A percentile compares a stretch with the other conserved stretches of the same genome.
Evolutionary conservation across 2,113 vertebrate species (phyloP).

Genomic region (Eira barbara): DNA sequence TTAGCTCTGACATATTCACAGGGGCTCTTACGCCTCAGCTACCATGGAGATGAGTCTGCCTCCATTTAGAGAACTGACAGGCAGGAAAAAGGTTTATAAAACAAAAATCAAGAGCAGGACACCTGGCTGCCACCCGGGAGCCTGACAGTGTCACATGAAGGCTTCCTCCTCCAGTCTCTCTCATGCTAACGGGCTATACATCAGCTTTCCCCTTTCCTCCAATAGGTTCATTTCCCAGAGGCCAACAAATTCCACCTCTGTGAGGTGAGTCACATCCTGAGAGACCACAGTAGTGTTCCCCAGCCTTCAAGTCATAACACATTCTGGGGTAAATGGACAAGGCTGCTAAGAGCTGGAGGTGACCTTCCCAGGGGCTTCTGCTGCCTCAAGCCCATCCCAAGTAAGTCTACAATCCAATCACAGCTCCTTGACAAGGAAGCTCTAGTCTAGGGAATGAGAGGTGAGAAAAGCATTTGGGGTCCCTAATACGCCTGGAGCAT

Average conservation of each 20-base stretch:
- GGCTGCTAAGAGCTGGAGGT: neutral
- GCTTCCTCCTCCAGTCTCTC: neutral
- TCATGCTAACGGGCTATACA: neutral
- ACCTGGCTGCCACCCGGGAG: neutral
- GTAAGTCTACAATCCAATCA: neutral
- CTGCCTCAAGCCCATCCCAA: neutral
- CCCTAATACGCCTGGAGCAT: neutral
- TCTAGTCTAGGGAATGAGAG: neutral
- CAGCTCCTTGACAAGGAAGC: neutral
- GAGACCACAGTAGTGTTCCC: neutral
- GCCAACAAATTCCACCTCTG: neutral
- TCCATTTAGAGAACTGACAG: constrained; percentile 65
- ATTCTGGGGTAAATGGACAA: fast-evolving
- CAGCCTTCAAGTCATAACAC: neutral
- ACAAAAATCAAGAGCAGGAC: constrained; percentile 71
- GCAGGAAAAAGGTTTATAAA: constrained; percentile 57
- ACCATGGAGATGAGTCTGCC: constrained; percentile 27
- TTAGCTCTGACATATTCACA: constrained; percentile 20
- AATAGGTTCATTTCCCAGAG: neutral
- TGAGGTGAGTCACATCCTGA: neutral
- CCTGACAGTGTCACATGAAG: neutral
- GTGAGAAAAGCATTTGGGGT: neutral
- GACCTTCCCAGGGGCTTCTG: neutral
- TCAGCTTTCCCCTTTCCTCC: neutral
- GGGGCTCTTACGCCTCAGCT: neutral